Evolutionary conservation across 2,888 invertebrate species (phyloP), one percentile per base, ranked within the genome.

Genomic region (Acanthosepion lycidas): DNA sequence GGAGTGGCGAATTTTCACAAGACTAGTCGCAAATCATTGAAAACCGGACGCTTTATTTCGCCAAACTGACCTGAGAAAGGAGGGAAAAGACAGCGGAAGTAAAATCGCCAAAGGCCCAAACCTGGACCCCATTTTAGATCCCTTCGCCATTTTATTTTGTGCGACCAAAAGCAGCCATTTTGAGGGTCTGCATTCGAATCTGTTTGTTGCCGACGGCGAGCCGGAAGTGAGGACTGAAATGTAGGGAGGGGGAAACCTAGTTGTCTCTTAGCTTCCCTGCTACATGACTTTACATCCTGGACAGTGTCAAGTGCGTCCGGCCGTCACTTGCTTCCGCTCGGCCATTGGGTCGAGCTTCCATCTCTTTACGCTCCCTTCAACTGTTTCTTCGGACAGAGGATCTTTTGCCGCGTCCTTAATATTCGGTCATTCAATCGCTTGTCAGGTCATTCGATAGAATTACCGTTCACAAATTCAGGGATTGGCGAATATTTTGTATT

Each of bases 11-110:
- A 12, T 33, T 78, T 78, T 78, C 33, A 78, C 78, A n/a, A 23
- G 59, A 23, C 59, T 59, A 4, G 59, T 59, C 59, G 59, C 59
- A 33, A n/a, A 78, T 78, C 78, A 78, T 78, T n/a, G 78, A 78
- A 78, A 78, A 33, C 78, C 78, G 78, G 78, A 78, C n/a, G n/a
- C 78, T 33, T 78, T 78, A 78, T 78, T 78, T 78, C 78, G 78
- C 78, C 78, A 78, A 78, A 78, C 78, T 78, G 78, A n/a, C n/a
- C 78, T 15, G 78, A 78, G 78, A n/a, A 78, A 78, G 5, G n/a
- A 78, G 3, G n/a, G n/a, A 12, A 9, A 78, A n/a, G n/a, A 78
- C n/a, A 15, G n/a, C n/a, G 33, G 78, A 15, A 78, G n/a, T 33
- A 12, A 15, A 12, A 78, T 59, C 59, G 20, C 59, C 59, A 23